A percentile compares a stretch with the other conserved stretches of the same genome.
Conservation (phyloP, 2,113 vertebrate genomes). For the Cyanoramphus novaezelandiae region DNA sequence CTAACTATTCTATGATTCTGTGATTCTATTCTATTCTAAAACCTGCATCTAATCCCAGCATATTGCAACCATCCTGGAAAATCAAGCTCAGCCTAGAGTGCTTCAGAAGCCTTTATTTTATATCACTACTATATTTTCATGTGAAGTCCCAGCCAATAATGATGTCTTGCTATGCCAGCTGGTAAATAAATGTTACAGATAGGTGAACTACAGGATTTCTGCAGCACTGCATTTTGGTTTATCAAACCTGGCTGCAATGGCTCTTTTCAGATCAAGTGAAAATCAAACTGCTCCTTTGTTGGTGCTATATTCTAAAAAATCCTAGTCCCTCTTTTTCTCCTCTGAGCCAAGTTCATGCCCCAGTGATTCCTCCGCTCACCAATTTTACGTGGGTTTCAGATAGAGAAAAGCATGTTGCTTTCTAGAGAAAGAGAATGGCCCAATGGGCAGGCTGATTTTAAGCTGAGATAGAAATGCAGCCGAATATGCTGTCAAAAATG, state of each 20-base stretch:
- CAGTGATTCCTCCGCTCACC: background rate
- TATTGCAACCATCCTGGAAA: background rate
- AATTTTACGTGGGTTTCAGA: background rate
- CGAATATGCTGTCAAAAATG: constrained; percentile 27
- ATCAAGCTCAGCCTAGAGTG: background rate
- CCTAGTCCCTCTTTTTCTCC: background rate
- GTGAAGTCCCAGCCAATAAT: background rate
- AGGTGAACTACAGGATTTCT: background rate
- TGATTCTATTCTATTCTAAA: background rate
- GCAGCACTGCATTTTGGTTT: background rate
- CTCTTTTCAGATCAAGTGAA: background rate
- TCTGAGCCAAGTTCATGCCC: background rate
- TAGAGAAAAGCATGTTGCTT: background rate
- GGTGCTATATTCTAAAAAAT: background rate
- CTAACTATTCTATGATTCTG: too few relatives aligned
- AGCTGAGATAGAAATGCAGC: background rate
- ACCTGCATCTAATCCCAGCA: background rate
- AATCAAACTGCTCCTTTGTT: background rate
- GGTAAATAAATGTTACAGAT: background rate
- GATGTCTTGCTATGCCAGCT: background rate
- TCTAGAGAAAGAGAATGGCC: background rate
- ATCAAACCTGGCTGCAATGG: background rate
- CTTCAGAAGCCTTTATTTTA: background rate
- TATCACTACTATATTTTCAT: background rate
- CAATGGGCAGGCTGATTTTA: background rate